A percentile compares a stretch with the other conserved stretches of the same genome.
Conservation (phyloP, 2,113 vertebrate genomes). For the Parus major region DNA sequence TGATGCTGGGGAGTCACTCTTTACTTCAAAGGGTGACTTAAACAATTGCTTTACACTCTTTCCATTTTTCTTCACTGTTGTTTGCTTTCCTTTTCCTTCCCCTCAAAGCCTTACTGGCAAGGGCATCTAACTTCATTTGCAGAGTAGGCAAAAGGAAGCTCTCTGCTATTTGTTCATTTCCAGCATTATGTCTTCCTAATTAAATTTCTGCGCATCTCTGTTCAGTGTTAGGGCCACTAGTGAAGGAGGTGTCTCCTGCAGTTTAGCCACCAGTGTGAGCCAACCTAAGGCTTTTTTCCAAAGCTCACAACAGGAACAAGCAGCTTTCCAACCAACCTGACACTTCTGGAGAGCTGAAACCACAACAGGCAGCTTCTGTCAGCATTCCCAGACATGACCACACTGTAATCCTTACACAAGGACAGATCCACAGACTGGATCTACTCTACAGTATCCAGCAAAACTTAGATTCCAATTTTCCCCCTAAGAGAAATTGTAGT, state of each 20-base stretch:
- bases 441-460: not conserved
- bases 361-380: not conserved
- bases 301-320: not conserved
- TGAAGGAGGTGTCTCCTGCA: not conserved
- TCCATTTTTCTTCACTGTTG: not conserved
- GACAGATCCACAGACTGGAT: not conserved
- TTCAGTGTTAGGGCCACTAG: not conserved
- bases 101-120: not conserved
- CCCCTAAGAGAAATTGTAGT: not conserved
- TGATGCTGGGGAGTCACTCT: not conserved
- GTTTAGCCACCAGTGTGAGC: not conserved
- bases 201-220: conserved; percentile 14
- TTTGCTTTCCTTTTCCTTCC: not conserved
- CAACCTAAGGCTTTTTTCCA: not conserved
- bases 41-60: not conserved
- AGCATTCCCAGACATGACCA: not conserved
- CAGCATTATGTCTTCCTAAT: not conserved
- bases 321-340: not conserved
- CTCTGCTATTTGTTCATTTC: not conserved
- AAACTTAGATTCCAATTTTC: not conserved
- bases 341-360: not conserved
- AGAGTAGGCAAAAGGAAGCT: not conserved
- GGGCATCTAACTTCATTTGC: not conserved
- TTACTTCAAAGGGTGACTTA: not conserved
- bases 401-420: not conserved